A percentile compares a stretch with the other conserved stretches of the same genome.
phyloP scores from a whole-genome alignment of 2,797 vertebrate species.

The Okamejei kenojei region DNA sequence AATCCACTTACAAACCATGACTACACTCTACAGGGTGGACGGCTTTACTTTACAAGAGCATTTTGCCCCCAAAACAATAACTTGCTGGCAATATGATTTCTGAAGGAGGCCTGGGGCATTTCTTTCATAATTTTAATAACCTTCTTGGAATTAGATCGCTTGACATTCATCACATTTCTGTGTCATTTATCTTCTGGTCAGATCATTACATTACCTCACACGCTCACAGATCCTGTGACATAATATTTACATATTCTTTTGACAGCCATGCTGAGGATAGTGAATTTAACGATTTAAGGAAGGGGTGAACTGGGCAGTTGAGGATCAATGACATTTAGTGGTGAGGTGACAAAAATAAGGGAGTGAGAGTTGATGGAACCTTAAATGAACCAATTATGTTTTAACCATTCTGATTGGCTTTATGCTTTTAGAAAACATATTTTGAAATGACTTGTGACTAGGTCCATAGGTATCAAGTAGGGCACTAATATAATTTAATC shows the following conservation, averaged over 20 bases:
- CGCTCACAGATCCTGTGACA: slow-evolving; percentile 60
- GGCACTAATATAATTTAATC: not conserved
- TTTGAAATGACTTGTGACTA: slow-evolving; percentile 17
- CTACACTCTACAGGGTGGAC: not conserved
- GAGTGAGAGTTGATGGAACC: not conserved
- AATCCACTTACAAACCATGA: slow-evolving; percentile 19
- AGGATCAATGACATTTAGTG: slow-evolving; percentile 25
- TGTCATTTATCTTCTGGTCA: slow-evolving; percentile 65
- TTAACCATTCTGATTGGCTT: slow-evolving; percentile 5
- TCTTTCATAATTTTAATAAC: slow-evolving; percentile 67
- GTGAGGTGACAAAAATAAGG: not conserved
- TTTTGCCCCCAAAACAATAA: slow-evolving; percentile 44
- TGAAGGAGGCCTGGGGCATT: slow-evolving; percentile 44
- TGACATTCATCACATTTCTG: slow-evolving; percentile 63
- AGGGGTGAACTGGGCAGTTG: slow-evolving; percentile 22
- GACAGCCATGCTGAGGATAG: slow-evolving; percentile 42
- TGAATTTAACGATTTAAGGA: slow-evolving; percentile 70
- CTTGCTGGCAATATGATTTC: slow-evolving; percentile 46
- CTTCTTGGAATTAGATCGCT: slow-evolving; percentile 62
- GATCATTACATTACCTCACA: slow-evolving; percentile 63
- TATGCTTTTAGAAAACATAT: not conserved
- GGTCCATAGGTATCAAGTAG: not conserved
- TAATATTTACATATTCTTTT: slow-evolving; percentile 65
- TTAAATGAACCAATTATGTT: not conserved
- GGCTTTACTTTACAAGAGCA: slow-evolving; percentile 28